A percentile compares a stretch with the other conserved stretches of the same genome.
phyloP scores from a whole-genome alignment of 2,888 invertebrate genomes.

The Apamea monoglypha region DNA sequence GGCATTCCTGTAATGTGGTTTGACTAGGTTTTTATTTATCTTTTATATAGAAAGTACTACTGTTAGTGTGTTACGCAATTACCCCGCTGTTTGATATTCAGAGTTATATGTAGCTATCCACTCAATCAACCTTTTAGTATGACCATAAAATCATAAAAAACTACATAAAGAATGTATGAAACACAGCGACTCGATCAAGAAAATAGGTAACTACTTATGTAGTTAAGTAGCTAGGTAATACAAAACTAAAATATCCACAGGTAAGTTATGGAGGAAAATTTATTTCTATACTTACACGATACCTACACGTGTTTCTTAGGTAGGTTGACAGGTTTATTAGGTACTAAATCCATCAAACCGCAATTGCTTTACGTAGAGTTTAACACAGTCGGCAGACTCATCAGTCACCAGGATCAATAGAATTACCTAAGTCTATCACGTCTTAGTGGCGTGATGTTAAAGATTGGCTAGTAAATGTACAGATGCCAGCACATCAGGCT shows the following conservation, averaged over 20 bases:
- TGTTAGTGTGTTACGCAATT: too few relatives aligned
- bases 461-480: too few relatives aligned
- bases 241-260: background rate
- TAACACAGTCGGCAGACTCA: background rate
- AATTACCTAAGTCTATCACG: too few relatives aligned
- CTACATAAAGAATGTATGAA: too few relatives aligned
- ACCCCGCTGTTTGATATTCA: background rate
- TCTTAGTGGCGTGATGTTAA: too few relatives aligned
- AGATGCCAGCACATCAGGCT: too few relatives aligned
- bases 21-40: too few relatives aligned
- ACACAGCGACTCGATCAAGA: too few relatives aligned
- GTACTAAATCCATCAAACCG: slow-evolving; percentile 8
- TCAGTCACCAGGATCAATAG: background rate
- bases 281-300: background rate
- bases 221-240: background rate
- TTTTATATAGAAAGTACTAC: too few relatives aligned
- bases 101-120: background rate
- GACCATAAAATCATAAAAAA: too few relatives aligned
- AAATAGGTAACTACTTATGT: background rate
- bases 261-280: slow-evolving; percentile 11
- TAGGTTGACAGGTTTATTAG: background rate
- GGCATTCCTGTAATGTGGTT: too few relatives aligned
- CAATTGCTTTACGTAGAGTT: background rate
- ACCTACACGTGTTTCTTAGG: background rate
- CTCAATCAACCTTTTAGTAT: background rate